Conservation (phyloP, 2,113 vertebrate species). For the Gobio gobio region DNA sequence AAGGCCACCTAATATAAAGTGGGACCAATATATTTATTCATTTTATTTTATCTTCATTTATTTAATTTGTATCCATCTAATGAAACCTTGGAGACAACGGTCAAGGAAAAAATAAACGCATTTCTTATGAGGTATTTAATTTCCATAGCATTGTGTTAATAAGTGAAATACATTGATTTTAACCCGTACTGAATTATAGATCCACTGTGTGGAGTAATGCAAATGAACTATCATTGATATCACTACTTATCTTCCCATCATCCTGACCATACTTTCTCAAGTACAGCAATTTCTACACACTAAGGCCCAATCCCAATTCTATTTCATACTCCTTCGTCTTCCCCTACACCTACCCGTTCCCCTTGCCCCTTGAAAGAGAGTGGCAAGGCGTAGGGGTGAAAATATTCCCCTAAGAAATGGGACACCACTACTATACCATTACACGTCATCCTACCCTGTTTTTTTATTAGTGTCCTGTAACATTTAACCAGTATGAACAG, state of each 20-base stretch:
- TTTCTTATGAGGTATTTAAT: slow-evolving; percentile 59
- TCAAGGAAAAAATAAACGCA: slow-evolving; percentile 70
- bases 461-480: too few species aligned
- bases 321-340: too few species aligned
- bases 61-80: background rate
- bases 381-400: too few species aligned
- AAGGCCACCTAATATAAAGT: too few species aligned
- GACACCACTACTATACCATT: too few species aligned
- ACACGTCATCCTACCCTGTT: too few species aligned
- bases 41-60: background rate
- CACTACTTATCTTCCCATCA: background rate
- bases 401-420: too few species aligned
- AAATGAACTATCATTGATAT: background rate
- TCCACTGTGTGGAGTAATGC: slow-evolving; percentile 66
- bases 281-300: background rate
- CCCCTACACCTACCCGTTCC: too few species aligned
- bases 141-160: slow-evolving; percentile 79
- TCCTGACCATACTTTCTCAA: background rate
- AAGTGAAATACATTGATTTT: slow-evolving; percentile 87
- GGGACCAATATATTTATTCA: too few species aligned
- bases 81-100: slow-evolving; percentile 68
- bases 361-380: too few species aligned
- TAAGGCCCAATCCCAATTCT: too few species aligned
- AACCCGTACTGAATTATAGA: slow-evolving; percentile 86
- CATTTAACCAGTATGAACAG: too few species aligned